phyloP scores from a whole-genome alignment of 2,797 vertebrate species.

The Rhadinocentrus ornatus region DNA sequence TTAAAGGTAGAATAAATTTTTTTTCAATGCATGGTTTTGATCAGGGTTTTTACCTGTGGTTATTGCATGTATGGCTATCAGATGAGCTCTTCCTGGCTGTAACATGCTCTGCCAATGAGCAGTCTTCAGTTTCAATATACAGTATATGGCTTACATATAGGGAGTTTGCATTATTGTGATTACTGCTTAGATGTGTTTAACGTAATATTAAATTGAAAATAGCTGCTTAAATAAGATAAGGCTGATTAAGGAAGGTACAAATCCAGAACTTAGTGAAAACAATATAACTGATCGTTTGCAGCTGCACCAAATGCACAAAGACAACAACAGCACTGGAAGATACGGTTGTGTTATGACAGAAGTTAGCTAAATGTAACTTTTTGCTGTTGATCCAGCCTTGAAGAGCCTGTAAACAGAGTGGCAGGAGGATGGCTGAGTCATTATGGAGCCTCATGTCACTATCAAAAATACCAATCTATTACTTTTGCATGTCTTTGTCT shows the following conservation, averaged over 20 bases:
- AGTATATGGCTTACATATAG: neutral
- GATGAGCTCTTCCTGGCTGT: neutral
- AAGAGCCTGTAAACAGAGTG: constrained; percentile 27
- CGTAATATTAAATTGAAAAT: neutral
- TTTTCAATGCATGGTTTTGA: neutral
- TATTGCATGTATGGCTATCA: constrained; percentile 1
- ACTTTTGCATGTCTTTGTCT: constrained; percentile 2
- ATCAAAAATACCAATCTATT: constrained; percentile 4
- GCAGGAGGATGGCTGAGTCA: neutral
- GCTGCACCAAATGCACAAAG: neutral
- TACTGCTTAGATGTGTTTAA: neutral
- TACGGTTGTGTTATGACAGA: neutral
- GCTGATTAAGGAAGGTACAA: neutral
- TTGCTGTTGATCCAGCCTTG: constrained; percentile 7
- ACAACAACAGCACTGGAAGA: neutral
- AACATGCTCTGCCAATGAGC: constrained; percentile 1
- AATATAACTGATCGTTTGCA: neutral
- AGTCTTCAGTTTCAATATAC: neutral
- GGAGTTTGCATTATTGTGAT: neutral
- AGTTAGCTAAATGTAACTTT: constrained; percentile 20
- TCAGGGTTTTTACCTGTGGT: too few species aligned
- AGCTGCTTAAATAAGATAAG: neutral
- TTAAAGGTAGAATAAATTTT: neutral
- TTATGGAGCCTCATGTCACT: constrained; percentile 10
- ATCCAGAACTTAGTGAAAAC: neutral